Conservation (phyloP, 2,888 invertebrate genomes). For the Pachliopta kotzebuea region DNA sequence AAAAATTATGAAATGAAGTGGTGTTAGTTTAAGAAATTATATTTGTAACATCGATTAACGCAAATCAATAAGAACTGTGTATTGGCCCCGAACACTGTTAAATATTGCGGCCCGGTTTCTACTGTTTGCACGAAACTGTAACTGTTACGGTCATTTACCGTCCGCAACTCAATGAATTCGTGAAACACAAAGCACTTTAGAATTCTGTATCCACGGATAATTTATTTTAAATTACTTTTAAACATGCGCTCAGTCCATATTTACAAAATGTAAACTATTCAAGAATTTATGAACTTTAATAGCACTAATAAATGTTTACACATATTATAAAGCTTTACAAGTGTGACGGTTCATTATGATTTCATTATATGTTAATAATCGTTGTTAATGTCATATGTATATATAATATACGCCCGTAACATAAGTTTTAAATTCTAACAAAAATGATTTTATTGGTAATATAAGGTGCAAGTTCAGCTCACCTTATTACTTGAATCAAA, state of each 20-base stretch:
- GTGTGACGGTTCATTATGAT: background rate
- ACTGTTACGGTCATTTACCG: slow-evolving; percentile 49
- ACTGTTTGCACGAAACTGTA: slow-evolving; percentile 61
- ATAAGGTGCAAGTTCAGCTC: too few relatives aligned
- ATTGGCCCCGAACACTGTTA: slow-evolving; percentile 36
- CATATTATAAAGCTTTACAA: background rate
- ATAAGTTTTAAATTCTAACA: too few relatives aligned
- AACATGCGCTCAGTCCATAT: background rate
- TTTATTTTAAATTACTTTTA: slow-evolving; percentile 9
- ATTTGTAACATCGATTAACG: background rate
- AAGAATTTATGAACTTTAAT: background rate
- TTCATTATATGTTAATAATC: background rate
- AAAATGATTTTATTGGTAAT: too few relatives aligned
- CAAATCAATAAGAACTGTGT: slow-evolving; percentile 13
- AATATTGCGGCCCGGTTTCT: slow-evolving; percentile 50
- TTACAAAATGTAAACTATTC: background rate
- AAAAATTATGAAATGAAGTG: too few relatives aligned
- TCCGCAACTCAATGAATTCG: slow-evolving; percentile 37
- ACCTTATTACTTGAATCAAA: too few relatives aligned
- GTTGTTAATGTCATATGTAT: background rate
- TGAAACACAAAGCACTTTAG: slow-evolving; percentile 17
- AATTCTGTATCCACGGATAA: slow-evolving; percentile 2
- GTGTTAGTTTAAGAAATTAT: background rate
- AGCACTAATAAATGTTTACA: background rate
- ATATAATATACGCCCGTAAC: too few relatives aligned